A percentile compares a stretch with the other conserved stretches of the same genome.
Conservation (phyloP, 92 coral and sea anemone species). For the Epizoanthus stellaris region DNA sequence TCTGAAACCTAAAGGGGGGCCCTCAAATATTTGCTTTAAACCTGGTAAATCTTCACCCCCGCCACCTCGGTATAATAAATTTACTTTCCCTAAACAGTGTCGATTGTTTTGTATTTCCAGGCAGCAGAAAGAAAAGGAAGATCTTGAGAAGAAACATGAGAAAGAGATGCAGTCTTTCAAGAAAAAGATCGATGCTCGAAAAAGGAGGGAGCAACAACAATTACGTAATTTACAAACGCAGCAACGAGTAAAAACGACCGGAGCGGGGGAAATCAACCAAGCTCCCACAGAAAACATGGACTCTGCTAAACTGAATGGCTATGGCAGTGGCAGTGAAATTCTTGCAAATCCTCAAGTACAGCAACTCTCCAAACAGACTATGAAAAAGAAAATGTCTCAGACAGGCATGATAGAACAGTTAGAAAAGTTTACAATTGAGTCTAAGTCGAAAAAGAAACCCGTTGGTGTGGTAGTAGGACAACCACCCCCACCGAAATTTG, state of each 20-base stretch:
- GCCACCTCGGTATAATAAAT: not conserved
- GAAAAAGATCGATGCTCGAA: constrained; percentile 75
- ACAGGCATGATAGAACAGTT: constrained; percentile 76
- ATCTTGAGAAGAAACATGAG: constrained; percentile 80
- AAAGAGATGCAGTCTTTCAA: constrained; percentile 68
- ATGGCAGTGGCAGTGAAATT: constrained; percentile 36
- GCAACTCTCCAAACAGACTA: constrained; percentile 22
- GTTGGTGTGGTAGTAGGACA: constrained; percentile 53
- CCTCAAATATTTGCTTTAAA: not conserved
- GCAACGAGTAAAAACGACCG: constrained; percentile 56
- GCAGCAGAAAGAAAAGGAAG: constrained; percentile 89
- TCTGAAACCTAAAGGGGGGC: too few relatives aligned
- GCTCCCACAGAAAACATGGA: constrained; percentile 36
- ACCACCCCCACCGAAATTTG: constrained; percentile 52
- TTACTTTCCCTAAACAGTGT: not conserved
- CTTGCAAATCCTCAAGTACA: constrained; percentile 19
- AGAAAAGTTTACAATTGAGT: constrained; percentile 72
- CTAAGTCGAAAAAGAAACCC: constrained; percentile 77
- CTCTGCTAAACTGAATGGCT: constrained; percentile 66
- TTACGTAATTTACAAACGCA: constrained; percentile 52
- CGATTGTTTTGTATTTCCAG: constrained; percentile 50
- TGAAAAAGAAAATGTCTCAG: constrained; percentile 34
- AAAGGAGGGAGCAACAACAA: constrained; percentile 52
- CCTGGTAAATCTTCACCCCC: too few relatives aligned
- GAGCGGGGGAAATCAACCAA: constrained; percentile 52